phyloP scores from a whole-genome alignment of 2,797 vertebrate genomes.

The Macrochelys suwanniensis region DNA sequence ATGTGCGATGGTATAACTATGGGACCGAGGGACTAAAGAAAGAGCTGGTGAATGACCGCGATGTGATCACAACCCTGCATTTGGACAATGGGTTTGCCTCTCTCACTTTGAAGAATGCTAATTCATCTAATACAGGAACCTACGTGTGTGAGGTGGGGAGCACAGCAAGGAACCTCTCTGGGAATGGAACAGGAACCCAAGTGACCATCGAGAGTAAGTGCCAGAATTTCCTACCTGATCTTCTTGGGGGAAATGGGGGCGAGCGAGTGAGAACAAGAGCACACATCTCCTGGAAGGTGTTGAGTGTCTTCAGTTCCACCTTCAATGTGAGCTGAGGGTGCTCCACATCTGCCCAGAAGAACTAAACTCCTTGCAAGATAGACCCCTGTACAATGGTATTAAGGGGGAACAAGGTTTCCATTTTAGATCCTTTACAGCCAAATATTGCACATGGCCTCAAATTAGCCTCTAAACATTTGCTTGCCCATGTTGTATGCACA shows the following conservation, averaged over 20 bases:
- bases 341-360: background rate
- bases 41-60: background rate
- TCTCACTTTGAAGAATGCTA: background rate
- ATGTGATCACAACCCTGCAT: accelerated
- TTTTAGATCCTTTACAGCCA: background rate
- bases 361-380: no score
- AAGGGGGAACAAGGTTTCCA: background rate
- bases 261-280: background rate
- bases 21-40: background rate
- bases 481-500: background rate
- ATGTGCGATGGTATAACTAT: background rate
- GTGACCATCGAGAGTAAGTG: background rate
- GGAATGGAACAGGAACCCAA: background rate
- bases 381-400: no score
- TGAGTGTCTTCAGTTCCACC: background rate
- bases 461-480: background rate
- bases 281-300: background rate
- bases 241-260: background rate
- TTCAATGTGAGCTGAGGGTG: background rate
- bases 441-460: background rate
- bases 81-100: background rate
- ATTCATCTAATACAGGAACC: background rate
- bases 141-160: background rate
- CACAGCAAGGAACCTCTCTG: background rate
- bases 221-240: no score